A percentile compares a stretch with the other conserved stretches of the same genome.
Evolutionary conservation across 2,888 invertebrate genomes (phyloP).

Genomic region (Agonopterix arenella): DNA sequence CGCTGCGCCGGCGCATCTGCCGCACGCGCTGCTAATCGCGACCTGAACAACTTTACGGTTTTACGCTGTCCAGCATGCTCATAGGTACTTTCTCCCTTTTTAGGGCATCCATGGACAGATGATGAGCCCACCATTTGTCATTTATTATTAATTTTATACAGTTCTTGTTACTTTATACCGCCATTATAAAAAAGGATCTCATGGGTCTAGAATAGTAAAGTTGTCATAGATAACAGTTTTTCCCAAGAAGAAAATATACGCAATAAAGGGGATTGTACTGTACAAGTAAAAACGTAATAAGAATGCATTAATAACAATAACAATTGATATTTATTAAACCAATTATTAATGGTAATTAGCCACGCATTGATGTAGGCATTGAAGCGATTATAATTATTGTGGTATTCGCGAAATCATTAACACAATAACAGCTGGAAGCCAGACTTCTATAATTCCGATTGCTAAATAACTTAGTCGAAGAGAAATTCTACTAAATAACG

Average conservation of each 20-base stretch:
- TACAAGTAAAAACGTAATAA: background rate
- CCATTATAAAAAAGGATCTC: too few relatives aligned
- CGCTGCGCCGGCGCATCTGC: slow-evolving; percentile 58
- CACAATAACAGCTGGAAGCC: background rate
- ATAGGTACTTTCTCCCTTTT: background rate
- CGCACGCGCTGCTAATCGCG: slow-evolving; percentile 45
- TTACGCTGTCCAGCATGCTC: background rate
- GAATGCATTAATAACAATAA: slow-evolving; percentile 1
- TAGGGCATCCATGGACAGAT: slow-evolving; percentile 4
- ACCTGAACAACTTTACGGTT: slow-evolving; percentile 5
- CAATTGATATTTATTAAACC: slow-evolving; percentile 9
- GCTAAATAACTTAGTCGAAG: slow-evolving; percentile 12
- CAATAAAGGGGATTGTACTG: too few relatives aligned
- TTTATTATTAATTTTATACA: too few relatives aligned
- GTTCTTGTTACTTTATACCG: too few relatives aligned
- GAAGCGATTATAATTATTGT: slow-evolving; percentile 3
- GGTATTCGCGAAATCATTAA: slow-evolving; percentile 1
- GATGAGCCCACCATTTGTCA: background rate
- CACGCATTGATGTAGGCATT: slow-evolving; percentile 4
- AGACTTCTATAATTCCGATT: background rate
- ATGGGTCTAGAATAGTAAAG: too few relatives aligned
- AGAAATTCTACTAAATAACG: slow-evolving; percentile 27
- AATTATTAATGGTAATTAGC: slow-evolving; percentile 5
- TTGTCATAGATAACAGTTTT: too few relatives aligned
- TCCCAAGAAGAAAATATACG: too few relatives aligned